Evolutionary conservation across 2,113 vertebrate species (phyloP), one percentile per base, ranked within the genome.

Genomic region (Saccopteryx leptura): DNA sequence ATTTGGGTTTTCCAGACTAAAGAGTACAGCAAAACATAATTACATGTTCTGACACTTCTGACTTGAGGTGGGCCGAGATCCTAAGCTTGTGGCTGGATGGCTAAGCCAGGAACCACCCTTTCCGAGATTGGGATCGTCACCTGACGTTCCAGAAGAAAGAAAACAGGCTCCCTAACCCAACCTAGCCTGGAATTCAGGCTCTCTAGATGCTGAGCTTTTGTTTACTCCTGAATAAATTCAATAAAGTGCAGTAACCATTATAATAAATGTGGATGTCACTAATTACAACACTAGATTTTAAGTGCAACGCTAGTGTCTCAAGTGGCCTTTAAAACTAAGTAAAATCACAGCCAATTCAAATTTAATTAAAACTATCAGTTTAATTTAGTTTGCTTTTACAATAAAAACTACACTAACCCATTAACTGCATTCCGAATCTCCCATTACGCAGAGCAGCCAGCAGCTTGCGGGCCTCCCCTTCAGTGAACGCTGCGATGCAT

Each of bases 291-390:
- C 86, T 96, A 97, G 91, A 97, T 98, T 98, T 98, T 98, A 98
- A 98, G 97, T 97, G 97, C 92, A 98, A 98, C n/a, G 50, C 86
- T 88, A 93, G 89, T 60, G 89, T 98, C 98, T 98, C 98, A 76
- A 92, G 98, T 95, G 98, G 97, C 98, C 97, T 98, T 98, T 98
- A 98, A 98, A 98, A 97, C 81, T 74, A 95, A 98, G 48, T 95
- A 97, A 98, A 98, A 98, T 90, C 98, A 98, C 95, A 97, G 97
- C 93, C 98, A 97, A 98, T 98, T 98, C 98, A 98, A 98, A 98
- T 98, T 98, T 98, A 98, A 99, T 99, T 98, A 98, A 98, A 99
- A 98, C 97, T 98, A 98, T 97, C 96, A 93, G 94, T 98, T 98
- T 98, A 97, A 99, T 98, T 99, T 98, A 98, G 94, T 96, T 98